Conservation (phyloP, 2,113 vertebrate genomes). For the Alaudala cheleensis region DNA sequence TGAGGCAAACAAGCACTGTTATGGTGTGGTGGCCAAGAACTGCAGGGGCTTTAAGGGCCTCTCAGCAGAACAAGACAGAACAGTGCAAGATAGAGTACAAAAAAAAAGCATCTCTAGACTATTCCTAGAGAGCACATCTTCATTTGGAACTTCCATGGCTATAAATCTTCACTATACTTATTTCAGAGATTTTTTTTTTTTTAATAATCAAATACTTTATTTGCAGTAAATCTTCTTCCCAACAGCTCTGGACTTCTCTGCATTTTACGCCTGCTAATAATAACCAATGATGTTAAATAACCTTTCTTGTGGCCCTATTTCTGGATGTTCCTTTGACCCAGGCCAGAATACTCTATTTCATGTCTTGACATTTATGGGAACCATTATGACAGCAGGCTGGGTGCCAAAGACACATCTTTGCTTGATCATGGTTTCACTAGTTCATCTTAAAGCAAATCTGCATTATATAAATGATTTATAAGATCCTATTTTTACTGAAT, state of each 20-base stretch:
- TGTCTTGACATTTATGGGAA: not conserved
- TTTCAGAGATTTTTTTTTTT: not conserved
- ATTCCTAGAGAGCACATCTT: not conserved
- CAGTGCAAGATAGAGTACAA: not conserved
- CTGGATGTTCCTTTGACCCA: not conserved
- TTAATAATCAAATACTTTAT: not conserved
- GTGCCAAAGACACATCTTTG: conserved; percentile 32
- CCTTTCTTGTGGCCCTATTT: not conserved
- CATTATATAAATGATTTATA: conserved; percentile 14
- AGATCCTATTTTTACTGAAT: not conserved
- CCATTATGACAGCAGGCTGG: not conserved
- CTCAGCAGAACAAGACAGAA: not conserved
- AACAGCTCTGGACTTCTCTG: not conserved
- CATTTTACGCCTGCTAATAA: not conserved
- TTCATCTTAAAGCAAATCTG: not conserved
- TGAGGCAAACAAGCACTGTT: not conserved
- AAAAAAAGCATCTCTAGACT: not conserved
- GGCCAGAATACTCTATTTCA: not conserved
- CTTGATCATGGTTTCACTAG: conserved; percentile 14
- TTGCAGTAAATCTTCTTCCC: conserved; percentile 3
- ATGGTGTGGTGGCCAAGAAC: not conserved
- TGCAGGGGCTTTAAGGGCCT: not conserved
- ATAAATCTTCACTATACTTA: not conserved
- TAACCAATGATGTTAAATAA: not conserved
- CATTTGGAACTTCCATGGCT: not conserved